These are phyloP conservation scores for Cosmorhoe ocellata DNA, from an alignment of 2,888 invertebrate species.

Conservation along the genomic window DNA sequence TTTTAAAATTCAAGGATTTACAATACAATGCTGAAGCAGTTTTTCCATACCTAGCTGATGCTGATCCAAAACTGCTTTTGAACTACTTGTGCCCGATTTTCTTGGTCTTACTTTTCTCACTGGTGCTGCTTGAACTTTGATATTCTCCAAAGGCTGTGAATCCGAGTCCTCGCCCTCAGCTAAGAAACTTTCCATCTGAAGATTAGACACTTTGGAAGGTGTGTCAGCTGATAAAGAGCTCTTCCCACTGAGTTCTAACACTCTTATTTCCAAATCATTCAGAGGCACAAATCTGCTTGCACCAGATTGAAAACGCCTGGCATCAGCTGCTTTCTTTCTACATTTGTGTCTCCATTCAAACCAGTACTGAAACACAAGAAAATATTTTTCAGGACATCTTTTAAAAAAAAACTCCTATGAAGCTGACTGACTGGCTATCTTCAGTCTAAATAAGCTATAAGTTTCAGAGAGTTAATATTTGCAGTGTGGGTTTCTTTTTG, in stretches of 20 bases:
- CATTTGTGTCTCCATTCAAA: constrained; percentile 73
- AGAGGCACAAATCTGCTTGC: constrained; percentile 59
- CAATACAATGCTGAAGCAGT: no score
- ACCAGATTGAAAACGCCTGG: constrained; percentile 49
- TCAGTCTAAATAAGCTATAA: no score
- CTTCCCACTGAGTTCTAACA: constrained; percentile 59
- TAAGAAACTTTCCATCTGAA: constrained; percentile 48
- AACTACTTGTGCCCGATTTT: constrained; percentile 20
- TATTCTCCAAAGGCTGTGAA: constrained; percentile 54
- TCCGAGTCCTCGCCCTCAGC: constrained; percentile 65
- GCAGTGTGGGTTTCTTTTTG: no score
- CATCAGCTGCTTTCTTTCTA: constrained; percentile 67
- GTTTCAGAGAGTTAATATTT: no score
- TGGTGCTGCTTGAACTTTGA: constrained; percentile 40
- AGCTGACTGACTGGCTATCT: no score
- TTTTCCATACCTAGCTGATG: no score
- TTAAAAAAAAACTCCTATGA: no score
- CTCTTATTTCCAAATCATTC: constrained; percentile 68
- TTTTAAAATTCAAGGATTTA: no score
- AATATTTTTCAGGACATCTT: no score
- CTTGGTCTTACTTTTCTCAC: constrained; percentile 25
- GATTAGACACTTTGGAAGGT: constrained; percentile 37
- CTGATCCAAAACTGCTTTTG: constrained; percentile 6
- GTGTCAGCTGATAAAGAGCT: constrained; percentile 40
- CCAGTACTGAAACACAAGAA: constrained; percentile 61